These are phyloP conservation scores for Chondrilla cf. caribensis DNA, from an alignment of 37 sponge, comb jelly and placozoan genomes.

Conservation along the genomic window DNA sequence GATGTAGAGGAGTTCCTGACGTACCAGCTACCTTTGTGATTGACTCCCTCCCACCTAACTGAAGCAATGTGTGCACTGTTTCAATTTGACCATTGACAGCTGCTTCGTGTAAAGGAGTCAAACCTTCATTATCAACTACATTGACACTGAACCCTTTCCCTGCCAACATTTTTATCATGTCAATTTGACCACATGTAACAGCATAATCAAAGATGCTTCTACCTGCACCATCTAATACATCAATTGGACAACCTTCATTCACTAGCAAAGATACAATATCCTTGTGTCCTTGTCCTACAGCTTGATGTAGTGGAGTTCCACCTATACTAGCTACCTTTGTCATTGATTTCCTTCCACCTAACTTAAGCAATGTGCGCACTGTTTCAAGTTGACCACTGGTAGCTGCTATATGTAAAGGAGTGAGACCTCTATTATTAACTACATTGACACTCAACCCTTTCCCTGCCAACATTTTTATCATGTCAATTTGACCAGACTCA, in stretches of 20 bases:
- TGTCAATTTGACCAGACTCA: too few relatives aligned
- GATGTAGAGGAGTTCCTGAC: slow-evolving; percentile 3
- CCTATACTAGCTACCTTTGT: neutral
- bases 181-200: neutral
- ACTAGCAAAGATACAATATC: neutral
- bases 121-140: neutral
- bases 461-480: too few relatives aligned
- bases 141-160: neutral
- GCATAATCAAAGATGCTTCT: neutral
- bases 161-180: neutral
- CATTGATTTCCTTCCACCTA: neutral
- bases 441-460: too few relatives aligned
- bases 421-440: too few relatives aligned
- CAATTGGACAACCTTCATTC: neutral
- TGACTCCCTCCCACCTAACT: neutral
- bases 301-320: slow-evolving; percentile 15
- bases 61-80: neutral
- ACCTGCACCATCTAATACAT: neutral
- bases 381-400: too few relatives aligned
- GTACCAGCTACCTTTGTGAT: neutral
- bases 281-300: neutral
- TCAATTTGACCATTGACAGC: neutral
- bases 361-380: too few relatives aligned
- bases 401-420: too few relatives aligned
- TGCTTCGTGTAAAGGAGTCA: neutral